Evolutionary conservation across 2,113 vertebrate species (phyloP), one percentile per base, ranked within the genome.

Genomic region (Oncorhynchus masou): DNA sequence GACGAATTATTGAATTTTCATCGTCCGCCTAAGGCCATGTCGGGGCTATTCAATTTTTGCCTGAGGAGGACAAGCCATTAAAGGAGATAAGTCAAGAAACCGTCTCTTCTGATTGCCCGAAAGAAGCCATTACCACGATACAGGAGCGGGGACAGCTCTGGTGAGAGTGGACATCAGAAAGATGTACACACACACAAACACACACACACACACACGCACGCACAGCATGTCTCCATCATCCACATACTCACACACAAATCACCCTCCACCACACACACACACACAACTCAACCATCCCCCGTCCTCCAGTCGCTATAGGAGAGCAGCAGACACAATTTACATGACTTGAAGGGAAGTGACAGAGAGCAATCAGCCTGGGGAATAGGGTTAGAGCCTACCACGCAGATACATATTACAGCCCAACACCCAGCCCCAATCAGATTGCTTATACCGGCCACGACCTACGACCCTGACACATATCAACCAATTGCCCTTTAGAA

Each of bases 51-150:
- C 96, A 97, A 98, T 97, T 97, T 95, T 97, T 89, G 97, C 97
- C 96, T 87, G 96, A 96, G 97, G 96, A 99, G 95, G 96, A 97
- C 95, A 95, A 94, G 93, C 96, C 95, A 98, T 98, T 98, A 99
- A 94, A 95, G 94, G 95, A 96, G 93, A 95, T 93, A 95, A 97
- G 95, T 96, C 94, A 91, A 95, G 93, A 94, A 96, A 93, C 91
- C 90, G 91, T 92, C 94, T 91, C 90, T 88, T 90, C 92, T 96
- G 97, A 98, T 98, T 97, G 96, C 95, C 92, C 51, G 77, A 34
- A 0, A 84, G 86, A 88, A 91, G 69, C 88, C 88, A 90, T 92
- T 91, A 89, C 76, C 12, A 4, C 87, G 90, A 91, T 79, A 0
- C 29, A 87, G 90, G 88, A 83, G 74, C 39, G 27, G 39, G 9